A percentile compares a stretch with the other conserved stretches of the same genome.
phyloP scores from a whole-genome alignment of 2,888 invertebrate species.

The Fragum fragum region DNA sequence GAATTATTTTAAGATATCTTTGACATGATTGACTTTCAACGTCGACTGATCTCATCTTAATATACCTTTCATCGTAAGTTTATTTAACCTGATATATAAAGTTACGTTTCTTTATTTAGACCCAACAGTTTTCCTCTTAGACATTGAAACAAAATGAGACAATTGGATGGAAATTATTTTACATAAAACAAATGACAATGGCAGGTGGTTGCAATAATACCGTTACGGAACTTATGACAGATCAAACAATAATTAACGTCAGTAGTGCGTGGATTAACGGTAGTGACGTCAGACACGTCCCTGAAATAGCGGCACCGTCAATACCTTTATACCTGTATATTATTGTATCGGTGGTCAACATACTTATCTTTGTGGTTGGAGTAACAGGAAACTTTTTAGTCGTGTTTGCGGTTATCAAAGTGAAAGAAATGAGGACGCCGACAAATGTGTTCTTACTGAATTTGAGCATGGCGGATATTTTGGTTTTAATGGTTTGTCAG shows the following conservation, averaged over 20 bases:
- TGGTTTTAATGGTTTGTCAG: constrained; percentile 96
- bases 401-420: constrained; percentile 95
- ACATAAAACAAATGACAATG: too few species aligned
- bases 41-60: too few species aligned
- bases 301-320: constrained; percentile 3
- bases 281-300: background rate
- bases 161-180: too few species aligned
- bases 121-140: too few species aligned
- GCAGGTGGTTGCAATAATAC: background rate
- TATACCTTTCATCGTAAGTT: too few species aligned
- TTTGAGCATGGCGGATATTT: constrained; percentile 96
- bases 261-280: background rate
- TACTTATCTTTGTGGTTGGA: constrained; percentile 95
- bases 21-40: too few species aligned
- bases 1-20: too few species aligned
- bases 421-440: constrained; percentile 97
- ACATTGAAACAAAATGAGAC: too few species aligned
- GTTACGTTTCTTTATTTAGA: too few species aligned
- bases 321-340: constrained; percentile 58
- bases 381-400: constrained; percentile 97
- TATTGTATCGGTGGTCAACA: constrained; percentile 87
- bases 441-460: constrained; percentile 98
- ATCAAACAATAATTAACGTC: background rate
- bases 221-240: background rate
- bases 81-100: too few species aligned